These are phyloP conservation scores for Noctua pronuba DNA, from an alignment of 2,888 invertebrate genomes.

Conservation along the genomic window DNA sequence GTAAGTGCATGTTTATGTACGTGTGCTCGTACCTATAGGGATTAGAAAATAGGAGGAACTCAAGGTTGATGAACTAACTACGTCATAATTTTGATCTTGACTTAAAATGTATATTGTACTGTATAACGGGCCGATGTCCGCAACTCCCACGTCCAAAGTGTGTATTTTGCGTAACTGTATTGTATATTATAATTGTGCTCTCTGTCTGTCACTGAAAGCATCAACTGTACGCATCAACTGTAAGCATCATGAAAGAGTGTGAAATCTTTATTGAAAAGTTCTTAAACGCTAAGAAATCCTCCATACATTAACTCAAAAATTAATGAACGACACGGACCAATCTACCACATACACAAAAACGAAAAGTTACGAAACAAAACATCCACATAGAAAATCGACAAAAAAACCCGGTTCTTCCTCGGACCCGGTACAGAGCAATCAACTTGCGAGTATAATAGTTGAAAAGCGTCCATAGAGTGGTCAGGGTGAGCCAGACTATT, in stretches of 20 bases:
- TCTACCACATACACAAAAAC: not conserved
- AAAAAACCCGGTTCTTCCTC: conserved; percentile 67
- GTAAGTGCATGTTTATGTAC: too few relatives aligned
- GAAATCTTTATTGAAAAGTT: not conserved
- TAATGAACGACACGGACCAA: not conserved
- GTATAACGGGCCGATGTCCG: too few relatives aligned
- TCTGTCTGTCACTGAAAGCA: not conserved
- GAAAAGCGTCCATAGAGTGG: conserved; percentile 73
- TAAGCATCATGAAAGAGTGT: not conserved
- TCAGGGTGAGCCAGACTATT: conserved; percentile 75
- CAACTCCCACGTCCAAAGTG: too few relatives aligned
- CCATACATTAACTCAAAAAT: not conserved
- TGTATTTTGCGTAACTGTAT: too few relatives aligned
- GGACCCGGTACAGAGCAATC: conserved; percentile 76
- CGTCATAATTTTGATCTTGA: not conserved
- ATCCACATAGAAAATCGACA: conserved; percentile 29
- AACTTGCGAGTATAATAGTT: conserved; percentile 75
- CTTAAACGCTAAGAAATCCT: not conserved
- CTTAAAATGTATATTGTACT: too few relatives aligned
- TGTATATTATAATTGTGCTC: not conserved
- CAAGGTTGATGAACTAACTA: not conserved
- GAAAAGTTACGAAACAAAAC: conserved; percentile 14
- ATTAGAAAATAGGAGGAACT: too few relatives aligned
- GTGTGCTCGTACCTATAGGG: too few relatives aligned
- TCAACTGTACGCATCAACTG: too few relatives aligned